Evolutionary conservation across 2,797 vertebrate genomes (phyloP), one percentile per base, ranked within the genome.

Genomic region (Chaetodon trifasciatus): DNA sequence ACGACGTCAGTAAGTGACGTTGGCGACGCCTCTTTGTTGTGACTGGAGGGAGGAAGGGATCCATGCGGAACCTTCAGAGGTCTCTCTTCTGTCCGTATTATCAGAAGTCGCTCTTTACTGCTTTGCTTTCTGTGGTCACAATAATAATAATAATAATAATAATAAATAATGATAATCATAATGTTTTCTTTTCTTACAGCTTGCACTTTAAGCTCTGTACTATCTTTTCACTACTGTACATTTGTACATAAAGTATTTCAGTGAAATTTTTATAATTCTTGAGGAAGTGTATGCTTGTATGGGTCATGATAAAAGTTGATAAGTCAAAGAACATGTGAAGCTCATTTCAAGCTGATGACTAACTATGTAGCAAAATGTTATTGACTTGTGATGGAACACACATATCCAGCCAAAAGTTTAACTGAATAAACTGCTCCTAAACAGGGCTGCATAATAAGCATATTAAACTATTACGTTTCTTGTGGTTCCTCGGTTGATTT

Each of bases 1-100:
- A 90, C 92, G 89, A 91, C 93, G 92, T 90, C 84, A 88, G 52
- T 3, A 12, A 12, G 50, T 91, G 89, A 92, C 93, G 92, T 83
- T 32, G 2, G 0, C 17, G 68, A 85, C 85, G 87, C 89, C 72
- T 63, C 67, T 46, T 65, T 76, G 81, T 81, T 83, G 15, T 70
- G 77, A 85, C 60, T 49, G 66, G 70, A 64, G 50, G 81, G 53
- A 62, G 42, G 52, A 69, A 4, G 32, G 17, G 39, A 66, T 5
- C 5, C 21, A 32, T 0, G 52, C 6, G 24, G 23, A 50, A 24
- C 44, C 42, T 58, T 17, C 47, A 74, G 12, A 32, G 70, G 55
- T 9, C 76, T 23, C 44, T 17, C 16, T 17, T 13, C 40, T 42
- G 56, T 44, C 47, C 55, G 8, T 5, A 40, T 50, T 37, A 1